Conservation (phyloP, 1,140 invertebrate genomes). For the Ladona fulva region DNA sequence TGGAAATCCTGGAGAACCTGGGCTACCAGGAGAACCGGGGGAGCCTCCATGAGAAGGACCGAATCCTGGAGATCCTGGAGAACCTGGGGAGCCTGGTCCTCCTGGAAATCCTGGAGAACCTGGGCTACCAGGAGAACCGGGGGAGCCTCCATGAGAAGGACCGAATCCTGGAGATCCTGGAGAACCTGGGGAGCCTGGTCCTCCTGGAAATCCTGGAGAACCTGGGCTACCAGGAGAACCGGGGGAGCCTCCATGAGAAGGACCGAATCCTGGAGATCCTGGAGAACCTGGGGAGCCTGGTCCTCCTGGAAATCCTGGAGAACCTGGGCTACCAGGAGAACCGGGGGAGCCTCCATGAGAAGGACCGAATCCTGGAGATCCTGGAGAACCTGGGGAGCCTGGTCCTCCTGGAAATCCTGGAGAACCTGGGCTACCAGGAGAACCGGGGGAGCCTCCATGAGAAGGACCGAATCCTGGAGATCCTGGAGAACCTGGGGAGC, state of each 20-base stretch:
- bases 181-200: not conserved
- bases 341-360: not conserved
- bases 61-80: not conserved
- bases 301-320: not conserved
- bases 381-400: not conserved
- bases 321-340: not conserved
- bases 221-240: not conserved
- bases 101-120: not conserved
- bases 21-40: not conserved
- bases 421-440: not conserved
- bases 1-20: not conserved
- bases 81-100: not conserved
- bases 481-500: not conserved
- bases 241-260: not conserved
- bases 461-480: not conserved
- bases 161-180: not conserved
- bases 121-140: not conserved
- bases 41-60: not conserved
- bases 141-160: not conserved
- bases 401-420: not conserved
- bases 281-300: not conserved
- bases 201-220: not conserved
- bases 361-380: not conserved
- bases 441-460: not conserved
- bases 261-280: not conserved